A percentile compares a stretch with the other conserved stretches of the same genome.
phyloP scores from a whole-genome alignment of 2,113 vertebrate species.

The Mus pahari region DNA sequence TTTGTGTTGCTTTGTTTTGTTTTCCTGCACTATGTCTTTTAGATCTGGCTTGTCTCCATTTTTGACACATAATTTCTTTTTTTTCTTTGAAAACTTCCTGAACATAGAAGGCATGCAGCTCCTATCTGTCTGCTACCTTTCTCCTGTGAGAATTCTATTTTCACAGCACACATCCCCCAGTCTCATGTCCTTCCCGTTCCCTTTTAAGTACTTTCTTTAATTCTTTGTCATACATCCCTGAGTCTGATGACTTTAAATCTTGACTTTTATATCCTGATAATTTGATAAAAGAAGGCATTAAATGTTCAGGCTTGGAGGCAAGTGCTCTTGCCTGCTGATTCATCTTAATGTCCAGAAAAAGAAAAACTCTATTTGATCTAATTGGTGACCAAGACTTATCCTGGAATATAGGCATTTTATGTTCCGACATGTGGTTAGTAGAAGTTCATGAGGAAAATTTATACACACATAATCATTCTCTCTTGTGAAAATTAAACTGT shows the following conservation, averaged over 20 bases:
- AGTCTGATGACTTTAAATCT: background rate
- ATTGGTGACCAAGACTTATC: background rate
- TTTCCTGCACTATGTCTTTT: background rate
- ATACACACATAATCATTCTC: background rate
- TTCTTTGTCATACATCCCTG: background rate
- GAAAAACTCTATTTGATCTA: background rate
- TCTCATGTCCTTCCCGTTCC: background rate
- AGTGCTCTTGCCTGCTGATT: background rate
- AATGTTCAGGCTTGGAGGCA: background rate
- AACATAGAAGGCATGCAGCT: background rate
- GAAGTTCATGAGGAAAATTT: background rate
- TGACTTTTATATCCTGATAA: background rate
- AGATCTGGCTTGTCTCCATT: background rate
- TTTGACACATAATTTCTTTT: background rate
- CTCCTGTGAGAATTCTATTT: background rate
- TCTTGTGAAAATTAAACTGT: background rate
- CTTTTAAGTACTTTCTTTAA: too few relatives aligned
- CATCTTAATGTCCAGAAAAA: background rate
- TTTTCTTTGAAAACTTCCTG: background rate
- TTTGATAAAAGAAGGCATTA: background rate
- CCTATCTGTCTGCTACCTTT: background rate
- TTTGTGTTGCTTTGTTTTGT: background rate
- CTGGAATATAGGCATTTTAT: background rate
- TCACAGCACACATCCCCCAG: too few relatives aligned
- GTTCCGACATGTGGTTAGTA: background rate